Evolutionary conservation across 2,797 vertebrate genomes (phyloP).

Genomic region (Lagothrix lagotricha): DNA sequence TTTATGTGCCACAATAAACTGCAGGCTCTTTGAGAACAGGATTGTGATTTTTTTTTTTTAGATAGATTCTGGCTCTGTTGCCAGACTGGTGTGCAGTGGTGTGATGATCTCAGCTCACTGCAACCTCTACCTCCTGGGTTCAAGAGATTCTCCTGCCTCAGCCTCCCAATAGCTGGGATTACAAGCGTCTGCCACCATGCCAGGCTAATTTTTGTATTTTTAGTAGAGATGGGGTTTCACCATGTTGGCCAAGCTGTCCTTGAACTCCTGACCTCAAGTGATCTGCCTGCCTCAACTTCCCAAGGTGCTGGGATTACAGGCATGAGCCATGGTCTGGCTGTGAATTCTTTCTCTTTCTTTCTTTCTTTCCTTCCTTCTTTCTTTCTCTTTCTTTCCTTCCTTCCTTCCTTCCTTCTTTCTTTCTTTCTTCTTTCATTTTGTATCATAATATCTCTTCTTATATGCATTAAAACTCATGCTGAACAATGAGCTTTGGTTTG

Average conservation of each 20-base stretch:
- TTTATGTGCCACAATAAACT: neutral
- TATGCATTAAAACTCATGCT: neutral
- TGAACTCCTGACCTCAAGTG: neutral
- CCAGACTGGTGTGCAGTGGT: neutral
- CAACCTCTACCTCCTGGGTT: neutral
- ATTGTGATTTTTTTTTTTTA: neutral
- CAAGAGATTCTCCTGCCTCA: neutral
- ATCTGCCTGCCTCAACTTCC: neutral
- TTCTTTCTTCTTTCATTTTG: neutral
- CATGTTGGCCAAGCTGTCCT: neutral
- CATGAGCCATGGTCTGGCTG: neutral
- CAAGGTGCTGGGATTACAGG: neutral
- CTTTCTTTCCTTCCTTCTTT: too few relatives aligned
- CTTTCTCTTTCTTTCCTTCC: fast-evolving
- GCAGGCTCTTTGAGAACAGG: neutral
- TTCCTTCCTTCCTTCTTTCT: too few relatives aligned
- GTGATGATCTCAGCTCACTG: neutral
- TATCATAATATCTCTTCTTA: neutral
- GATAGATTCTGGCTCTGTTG: neutral
- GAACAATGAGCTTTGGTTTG: neutral
- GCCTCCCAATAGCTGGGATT: neutral
- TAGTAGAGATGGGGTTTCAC: neutral
- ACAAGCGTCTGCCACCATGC: fast-evolving
- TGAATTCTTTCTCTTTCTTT: neutral
- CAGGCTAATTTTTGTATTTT: neutral